Evolutionary conservation across 2,797 vertebrate genomes (phyloP).

Genomic region (Euphonia xanthogaster): DNA sequence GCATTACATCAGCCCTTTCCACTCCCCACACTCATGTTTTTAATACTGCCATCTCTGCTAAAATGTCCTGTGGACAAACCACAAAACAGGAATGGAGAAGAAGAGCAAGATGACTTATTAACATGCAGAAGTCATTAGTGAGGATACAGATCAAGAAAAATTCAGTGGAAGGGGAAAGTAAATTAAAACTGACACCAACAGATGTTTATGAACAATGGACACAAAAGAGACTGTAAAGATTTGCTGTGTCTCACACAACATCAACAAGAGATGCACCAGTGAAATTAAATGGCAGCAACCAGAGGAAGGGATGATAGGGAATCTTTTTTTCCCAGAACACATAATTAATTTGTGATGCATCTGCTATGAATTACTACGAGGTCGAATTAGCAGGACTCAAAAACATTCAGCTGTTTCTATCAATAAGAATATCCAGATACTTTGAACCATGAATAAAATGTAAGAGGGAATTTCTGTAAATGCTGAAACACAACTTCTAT

Average conservation of each 20-base stretch:
- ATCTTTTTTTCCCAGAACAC: conserved; percentile 1
- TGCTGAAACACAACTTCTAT: background rate
- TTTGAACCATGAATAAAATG: background rate
- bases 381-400: background rate
- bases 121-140: background rate
- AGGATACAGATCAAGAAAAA: background rate
- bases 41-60: background rate
- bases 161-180: background rate
- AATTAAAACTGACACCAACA: conserved; percentile 24
- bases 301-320: background rate
- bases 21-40: background rate
- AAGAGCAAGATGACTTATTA: background rate
- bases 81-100: background rate
- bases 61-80: background rate
- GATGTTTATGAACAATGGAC: conserved; percentile 9
- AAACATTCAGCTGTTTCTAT: background rate
- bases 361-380: background rate
- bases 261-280: background rate
- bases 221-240: background rate
- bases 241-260: background rate
- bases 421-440: background rate
- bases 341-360: conserved; percentile 1
- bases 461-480: background rate
- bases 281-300: background rate
- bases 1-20: background rate